These are phyloP conservation scores for Lutjanus argentimaculatus DNA, from an alignment of 2,797 vertebrate genomes.

Conservation along the genomic window DNA sequence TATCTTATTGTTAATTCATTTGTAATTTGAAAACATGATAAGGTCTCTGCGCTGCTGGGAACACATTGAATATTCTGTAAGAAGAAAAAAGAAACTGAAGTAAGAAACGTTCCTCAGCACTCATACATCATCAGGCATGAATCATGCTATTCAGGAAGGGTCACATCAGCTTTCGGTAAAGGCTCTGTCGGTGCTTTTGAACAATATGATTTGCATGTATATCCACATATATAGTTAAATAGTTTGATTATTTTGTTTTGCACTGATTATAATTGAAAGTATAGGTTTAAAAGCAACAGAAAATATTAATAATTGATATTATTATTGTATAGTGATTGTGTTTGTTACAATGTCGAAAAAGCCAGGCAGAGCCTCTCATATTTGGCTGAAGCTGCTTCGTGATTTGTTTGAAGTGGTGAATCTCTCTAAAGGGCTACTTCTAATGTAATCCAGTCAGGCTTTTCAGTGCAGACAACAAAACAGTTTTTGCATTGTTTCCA, in stretches of 20 bases:
- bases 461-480: conserved; percentile 45
- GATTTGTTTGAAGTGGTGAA: conserved; percentile 45
- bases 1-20: neutral
- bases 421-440: conserved; percentile 29
- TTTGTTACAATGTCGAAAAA: neutral
- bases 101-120: neutral
- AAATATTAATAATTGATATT: neutral
- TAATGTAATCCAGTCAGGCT: conserved; percentile 30
- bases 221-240: neutral
- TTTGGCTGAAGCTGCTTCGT: neutral
- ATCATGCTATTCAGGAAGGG: neutral
- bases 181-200: neutral
- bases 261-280: neutral
- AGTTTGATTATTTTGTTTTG: neutral
- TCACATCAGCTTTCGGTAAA: conserved; percentile 5
- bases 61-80: neutral
- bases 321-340: neutral
- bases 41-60: neutral
- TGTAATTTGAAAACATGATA: conserved; percentile 3
- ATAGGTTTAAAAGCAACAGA: neutral
- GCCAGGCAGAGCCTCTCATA: neutral
- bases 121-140: conserved; percentile 14
- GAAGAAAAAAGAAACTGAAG: neutral
- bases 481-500: conserved; percentile 56
- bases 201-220: neutral